Evolutionary conservation across 2,888 invertebrate species (phyloP).

Genomic region (Chaetogeoica ovagalla): DNA sequence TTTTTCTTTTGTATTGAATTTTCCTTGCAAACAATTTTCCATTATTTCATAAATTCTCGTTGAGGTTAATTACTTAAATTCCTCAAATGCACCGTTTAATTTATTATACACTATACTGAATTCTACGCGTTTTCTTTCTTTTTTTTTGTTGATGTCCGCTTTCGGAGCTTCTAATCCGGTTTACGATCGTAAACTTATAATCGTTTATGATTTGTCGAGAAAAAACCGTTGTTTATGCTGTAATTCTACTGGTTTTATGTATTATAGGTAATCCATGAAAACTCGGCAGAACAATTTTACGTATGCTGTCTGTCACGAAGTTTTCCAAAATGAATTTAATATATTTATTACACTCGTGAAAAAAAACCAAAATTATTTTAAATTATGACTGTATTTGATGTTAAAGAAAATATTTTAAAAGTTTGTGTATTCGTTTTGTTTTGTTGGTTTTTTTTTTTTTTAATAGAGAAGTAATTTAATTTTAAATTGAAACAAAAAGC

Average conservation of each 20-base stretch:
- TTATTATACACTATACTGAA: background rate
- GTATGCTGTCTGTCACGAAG: too few relatives aligned
- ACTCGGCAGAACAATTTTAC: background rate
- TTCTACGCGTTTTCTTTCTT: background rate
- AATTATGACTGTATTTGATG: background rate
- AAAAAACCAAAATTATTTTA: too few relatives aligned
- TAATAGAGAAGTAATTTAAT: background rate
- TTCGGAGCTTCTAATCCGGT: background rate
- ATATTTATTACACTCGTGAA: too few relatives aligned
- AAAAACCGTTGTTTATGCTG: background rate
- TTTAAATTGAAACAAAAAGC: slow-evolving; percentile 11
- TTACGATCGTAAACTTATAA: background rate
- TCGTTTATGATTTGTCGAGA: background rate
- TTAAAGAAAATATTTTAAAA: background rate
- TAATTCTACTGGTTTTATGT: background rate
- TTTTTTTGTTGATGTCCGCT: background rate
- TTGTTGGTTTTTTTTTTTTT: background rate
- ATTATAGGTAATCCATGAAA: background rate
- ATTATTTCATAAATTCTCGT: background rate
- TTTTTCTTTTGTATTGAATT: background rate
- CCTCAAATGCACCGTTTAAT: background rate
- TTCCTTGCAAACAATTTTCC: background rate
- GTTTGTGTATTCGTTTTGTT: background rate
- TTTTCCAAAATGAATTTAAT: too few relatives aligned
- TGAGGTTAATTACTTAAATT: background rate